Evolutionary conservation across 2,888 invertebrate genomes (phyloP), one percentile per base, ranked within the genome.

Genomic region (Melanostoma mellinum): DNA sequence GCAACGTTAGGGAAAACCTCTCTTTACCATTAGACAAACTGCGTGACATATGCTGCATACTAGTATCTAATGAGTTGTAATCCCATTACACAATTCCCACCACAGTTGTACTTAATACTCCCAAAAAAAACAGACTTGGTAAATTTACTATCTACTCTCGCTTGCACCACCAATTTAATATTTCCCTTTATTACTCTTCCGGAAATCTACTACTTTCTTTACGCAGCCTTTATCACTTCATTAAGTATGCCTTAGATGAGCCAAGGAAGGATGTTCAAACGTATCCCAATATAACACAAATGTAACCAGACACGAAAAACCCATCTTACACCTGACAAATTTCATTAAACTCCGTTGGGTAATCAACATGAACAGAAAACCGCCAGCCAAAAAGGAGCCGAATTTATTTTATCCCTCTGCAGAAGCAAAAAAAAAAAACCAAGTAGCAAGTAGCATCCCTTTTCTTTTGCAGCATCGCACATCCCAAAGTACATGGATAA

Each of bases 281-380:
- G 36, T 9, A 38, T 44, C 42, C 10, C 10, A 38, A 2, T 3
- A 3, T 38, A 60, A 6, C 6, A 36, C 6, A 30, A 8, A 50
- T 10, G 20, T 36, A 38, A 36, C 44, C 20, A 35, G 74, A 82
- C 82, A 73, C 73, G 73, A 82, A 78, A 79, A 79, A 61, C 79
- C 79, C 67, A 84, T 84, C 79, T 71, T 84, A 74, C 52, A 73
- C 69, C 82, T 84, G 84, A 78, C 79, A 84, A 79, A 84, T 84
- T 84, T 84, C 84, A 84, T 84, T 84, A 79, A 84, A 75, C 79
- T 84, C 84, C 84, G 74, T 84, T 58, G 74, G 84, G 84, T 84
- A 84, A 84, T 84, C 78, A 84, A 84, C 71, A 79, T 75, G 78
- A 79, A 79, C 74, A 67, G 61, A 75, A 84, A 84, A 79, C 79